These are phyloP conservation scores for Lytechinus pictus DNA, from an alignment of 35 echinoderm and acorn worm species.

Conservation along the genomic window DNA sequence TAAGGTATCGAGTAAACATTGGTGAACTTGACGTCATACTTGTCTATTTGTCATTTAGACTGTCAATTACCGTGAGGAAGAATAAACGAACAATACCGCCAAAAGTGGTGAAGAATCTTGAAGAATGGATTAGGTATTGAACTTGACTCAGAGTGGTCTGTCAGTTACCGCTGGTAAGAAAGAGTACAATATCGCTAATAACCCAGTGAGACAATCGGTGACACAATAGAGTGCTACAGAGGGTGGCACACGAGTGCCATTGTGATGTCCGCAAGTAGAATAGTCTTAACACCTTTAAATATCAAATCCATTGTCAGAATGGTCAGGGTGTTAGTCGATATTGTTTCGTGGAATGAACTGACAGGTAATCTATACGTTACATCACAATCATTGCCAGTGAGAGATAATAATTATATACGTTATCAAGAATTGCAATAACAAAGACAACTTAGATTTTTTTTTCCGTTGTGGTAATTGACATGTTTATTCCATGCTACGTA, in stretches of 20 bases:
- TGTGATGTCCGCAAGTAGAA: neutral
- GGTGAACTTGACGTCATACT: neutral
- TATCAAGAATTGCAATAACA: no score
- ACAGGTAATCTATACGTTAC: neutral
- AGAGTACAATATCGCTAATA: neutral
- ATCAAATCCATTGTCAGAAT: neutral
- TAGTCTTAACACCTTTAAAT: neutral
- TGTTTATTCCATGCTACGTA: neutral
- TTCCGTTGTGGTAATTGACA: neutral
- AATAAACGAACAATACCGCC: no score
- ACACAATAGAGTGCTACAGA: neutral
- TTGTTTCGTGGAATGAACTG: neutral
- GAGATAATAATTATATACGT: neutral
- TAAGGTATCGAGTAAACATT: neutral
- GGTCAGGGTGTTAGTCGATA: neutral
- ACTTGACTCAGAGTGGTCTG: neutral
- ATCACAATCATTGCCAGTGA: neutral
- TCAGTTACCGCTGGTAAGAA: neutral
- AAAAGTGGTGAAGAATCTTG: no score
- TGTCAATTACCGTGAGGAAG: neutral
- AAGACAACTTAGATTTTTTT: neutral
- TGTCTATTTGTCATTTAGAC: neutral
- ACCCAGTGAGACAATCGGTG: neutral
- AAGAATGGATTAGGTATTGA: no score
- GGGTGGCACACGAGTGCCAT: neutral